Evolutionary conservation across 2,797 vertebrate genomes (phyloP), one percentile per base, ranked within the genome.

Genomic region (Tamandua tetradactyla): DNA sequence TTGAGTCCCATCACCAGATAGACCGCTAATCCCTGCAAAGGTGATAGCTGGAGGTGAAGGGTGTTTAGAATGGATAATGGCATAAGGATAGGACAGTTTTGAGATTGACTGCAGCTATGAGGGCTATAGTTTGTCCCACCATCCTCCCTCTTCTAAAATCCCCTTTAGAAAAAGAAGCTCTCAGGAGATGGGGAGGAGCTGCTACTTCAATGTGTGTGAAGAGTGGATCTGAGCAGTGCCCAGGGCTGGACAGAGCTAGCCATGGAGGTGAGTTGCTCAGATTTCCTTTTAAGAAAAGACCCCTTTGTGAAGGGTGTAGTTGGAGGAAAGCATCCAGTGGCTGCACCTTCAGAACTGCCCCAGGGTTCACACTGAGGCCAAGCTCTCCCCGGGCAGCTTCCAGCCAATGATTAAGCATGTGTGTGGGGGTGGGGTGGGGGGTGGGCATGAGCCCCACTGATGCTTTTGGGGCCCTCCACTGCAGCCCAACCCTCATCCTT

Each of bases 131-230:
- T 25, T 57, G 23, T 12, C 12, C 35, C 17, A 35, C 23, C 5
- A 4, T 68, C 49, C 57, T 68, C 32, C 4, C 40, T 76, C 13
- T 85, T 32, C 72, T 78, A 25, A 85, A 47, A 23, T 59, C 40
- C 27, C 27, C 59, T 13, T 35, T 17, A 59, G 52, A 7, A 42
- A 62, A 61, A 22, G 71, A 42, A 37, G 47, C 32, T 85, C 32
- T 0, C 8, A 22, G 55, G 35, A 83, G n/a, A 42, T 27, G 8
- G 9, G 1, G 5, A 20, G 2, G 18, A 40, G 13, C 18, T 32
- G 13, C 57, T 61, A 6, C 20, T 0, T 0, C 1, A 44, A 62
- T 20, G 7, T 1, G 3, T 27, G 7, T 22, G 32, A 44, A 25
- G 35, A 30, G 27, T 9, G 25, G 35, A 13, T 47, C 55, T 32